phyloP scores from a whole-genome alignment of 2,797 vertebrate genomes.

The Bradypus variegatus region DNA sequence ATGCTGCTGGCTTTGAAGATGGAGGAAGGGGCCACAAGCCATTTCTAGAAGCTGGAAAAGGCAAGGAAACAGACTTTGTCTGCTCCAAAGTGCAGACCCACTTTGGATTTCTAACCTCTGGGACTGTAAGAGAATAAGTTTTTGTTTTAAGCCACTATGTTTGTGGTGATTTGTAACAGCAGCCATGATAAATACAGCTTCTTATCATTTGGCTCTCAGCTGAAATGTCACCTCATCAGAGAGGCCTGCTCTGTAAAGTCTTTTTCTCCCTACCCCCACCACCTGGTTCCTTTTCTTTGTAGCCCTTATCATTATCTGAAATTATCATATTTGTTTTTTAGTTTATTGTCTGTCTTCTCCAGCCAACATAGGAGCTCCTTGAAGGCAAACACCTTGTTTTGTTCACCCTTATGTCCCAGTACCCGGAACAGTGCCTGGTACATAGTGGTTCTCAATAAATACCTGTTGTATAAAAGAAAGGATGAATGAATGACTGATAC shows the following conservation, averaged over 20 bases:
- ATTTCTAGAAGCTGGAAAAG: not conserved
- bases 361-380: accelerated
- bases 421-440: not conserved
- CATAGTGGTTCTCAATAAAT: not conserved
- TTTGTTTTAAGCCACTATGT: not conserved
- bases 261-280: not conserved
- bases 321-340: not conserved
- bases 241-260: too few relatives aligned
- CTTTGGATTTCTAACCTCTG: not conserved
- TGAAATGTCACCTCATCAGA: too few relatives aligned
- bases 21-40: not conserved
- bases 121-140: not conserved
- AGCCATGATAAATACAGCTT: not conserved
- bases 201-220: not conserved
- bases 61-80: not conserved
- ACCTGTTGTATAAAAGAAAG: not conserved
- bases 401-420: not conserved
- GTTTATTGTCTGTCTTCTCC: not conserved
- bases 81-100: not conserved
- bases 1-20: accelerated
- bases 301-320: not conserved
- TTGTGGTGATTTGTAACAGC: not conserved
- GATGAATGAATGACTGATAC: not conserved
- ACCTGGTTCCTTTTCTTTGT: not conserved
- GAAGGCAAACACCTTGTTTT: not conserved